Evolutionary conservation across 2,888 invertebrate genomes (phyloP), one percentile per base, ranked within the genome.

Genomic region (Sclerodermus sp.): DNA sequence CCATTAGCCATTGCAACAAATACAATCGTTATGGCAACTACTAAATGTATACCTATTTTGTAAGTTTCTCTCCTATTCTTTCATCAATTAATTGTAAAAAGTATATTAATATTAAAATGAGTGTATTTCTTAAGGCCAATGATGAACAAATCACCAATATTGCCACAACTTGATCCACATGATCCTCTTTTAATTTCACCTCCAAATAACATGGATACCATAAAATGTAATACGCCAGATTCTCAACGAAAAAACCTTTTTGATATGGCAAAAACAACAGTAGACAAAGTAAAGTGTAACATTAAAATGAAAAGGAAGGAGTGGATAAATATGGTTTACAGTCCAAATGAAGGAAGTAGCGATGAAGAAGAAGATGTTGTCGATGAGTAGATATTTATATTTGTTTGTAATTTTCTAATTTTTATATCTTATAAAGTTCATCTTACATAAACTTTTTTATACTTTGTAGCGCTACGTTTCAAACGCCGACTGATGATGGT

Each of bases 161-260:
- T 87, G 9, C 85, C 86, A 0, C 79, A 81, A 1, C 60, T 88
- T n/a, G 81, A 84, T 58, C 85, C 87, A 0, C 87, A 86, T 0
- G 88, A 90, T 76, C 81, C 85, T 23, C 75, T 88, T 3, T 75
- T 86, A 1, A 83, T 86, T 41, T 81, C 84, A 1, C 64, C 67
- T 23, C 74, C 76, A 32, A 61, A 82, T 52, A 80, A 80, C 50
- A 76, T 66, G n/a, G 83, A 84, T 64, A 77, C 81, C 49, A 68
- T 82, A 17, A 85, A 86, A 70, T 80, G 84, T 32, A 83, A 86
- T 57, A 87, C 86, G 6, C 87, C 87, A 0, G 84, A 84, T 62
- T 65, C 82, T 65, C 84, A 86, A 57, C 79, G 85, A 12, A 86
- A 83, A 66, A 85, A 84, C 66, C 71, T 86, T 49, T 73, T 86